Evolutionary conservation across 2,113 vertebrate species (phyloP).

Genomic region (Bostrychus sinensis): DNA sequence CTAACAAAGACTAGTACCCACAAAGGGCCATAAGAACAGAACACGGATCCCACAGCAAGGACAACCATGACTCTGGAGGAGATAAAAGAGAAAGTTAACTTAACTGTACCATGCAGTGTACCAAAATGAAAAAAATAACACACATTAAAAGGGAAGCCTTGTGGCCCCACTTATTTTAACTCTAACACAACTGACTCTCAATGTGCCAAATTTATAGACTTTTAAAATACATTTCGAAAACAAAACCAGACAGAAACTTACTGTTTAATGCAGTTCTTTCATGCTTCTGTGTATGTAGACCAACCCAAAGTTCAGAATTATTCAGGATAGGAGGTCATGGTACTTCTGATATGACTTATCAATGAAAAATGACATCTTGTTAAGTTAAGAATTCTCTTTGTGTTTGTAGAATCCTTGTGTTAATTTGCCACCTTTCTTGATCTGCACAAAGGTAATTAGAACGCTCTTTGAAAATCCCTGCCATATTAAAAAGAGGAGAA

Average conservation of each 20-base stretch:
- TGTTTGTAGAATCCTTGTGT: slow-evolving; percentile 78
- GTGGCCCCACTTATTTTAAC: slow-evolving; percentile 13
- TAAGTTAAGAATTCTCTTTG: slow-evolving; percentile 84
- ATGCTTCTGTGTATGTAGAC: slow-evolving; percentile 68
- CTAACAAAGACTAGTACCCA: slow-evolving; percentile 20
- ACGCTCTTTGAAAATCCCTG: slow-evolving; percentile 65
- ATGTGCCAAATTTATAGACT: neutral
- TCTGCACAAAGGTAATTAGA: slow-evolving; percentile 77
- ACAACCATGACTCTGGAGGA: slow-evolving; percentile 1
- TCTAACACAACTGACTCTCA: slow-evolving; percentile 14
- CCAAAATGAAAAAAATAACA: no score
- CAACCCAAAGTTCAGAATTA: slow-evolving; percentile 76
- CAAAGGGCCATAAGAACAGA: slow-evolving; percentile 24
- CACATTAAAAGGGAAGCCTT: slow-evolving; percentile 18
- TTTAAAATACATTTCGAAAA: slow-evolving; percentile 53
- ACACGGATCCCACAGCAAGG: slow-evolving; percentile 17
- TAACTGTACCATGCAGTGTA: slow-evolving; percentile 18
- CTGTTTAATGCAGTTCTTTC: slow-evolving; percentile 57
- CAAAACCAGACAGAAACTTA: neutral
- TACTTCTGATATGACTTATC: slow-evolving; percentile 70
- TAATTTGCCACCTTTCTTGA: slow-evolving; percentile 79
- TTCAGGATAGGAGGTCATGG: slow-evolving; percentile 61
- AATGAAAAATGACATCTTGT: slow-evolving; percentile 79
- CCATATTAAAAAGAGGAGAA: slow-evolving; percentile 66
- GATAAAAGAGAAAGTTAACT: slow-evolving; percentile 16